A percentile compares a stretch with the other conserved stretches of the same genome.
Evolutionary conservation across 2,888 invertebrate species (phyloP).

Genomic region (Eupeodes luniger): DNA sequence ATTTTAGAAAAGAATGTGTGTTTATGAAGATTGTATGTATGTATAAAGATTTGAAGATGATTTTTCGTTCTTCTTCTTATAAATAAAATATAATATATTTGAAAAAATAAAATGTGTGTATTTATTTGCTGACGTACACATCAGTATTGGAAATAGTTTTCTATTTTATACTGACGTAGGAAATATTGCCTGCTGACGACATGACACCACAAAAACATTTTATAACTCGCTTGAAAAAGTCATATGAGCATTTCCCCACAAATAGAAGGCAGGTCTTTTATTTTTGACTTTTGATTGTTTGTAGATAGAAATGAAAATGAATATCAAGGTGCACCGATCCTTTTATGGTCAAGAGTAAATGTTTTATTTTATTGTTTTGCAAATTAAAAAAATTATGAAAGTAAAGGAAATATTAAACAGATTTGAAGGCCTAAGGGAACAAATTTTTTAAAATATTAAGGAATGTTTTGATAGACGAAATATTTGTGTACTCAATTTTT

Average conservation of each 20-base stretch:
- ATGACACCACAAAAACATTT: background rate
- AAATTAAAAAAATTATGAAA: background rate
- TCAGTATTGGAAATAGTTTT: conserved; percentile 17
- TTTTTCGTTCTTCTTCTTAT: background rate
- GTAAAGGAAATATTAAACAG: no score
- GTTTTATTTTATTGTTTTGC: background rate
- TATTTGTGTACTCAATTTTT: no score
- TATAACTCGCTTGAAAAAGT: conserved; percentile 9
- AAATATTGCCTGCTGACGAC: background rate
- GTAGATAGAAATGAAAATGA: background rate
- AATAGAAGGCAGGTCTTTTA: conserved; percentile 29
- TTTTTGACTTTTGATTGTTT: background rate
- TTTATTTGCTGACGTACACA: conserved; percentile 7
- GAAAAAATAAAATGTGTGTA: background rate
- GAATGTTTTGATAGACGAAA: no score
- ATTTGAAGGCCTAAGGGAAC: no score
- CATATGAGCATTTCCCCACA: conserved; percentile 9
- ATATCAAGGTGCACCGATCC: background rate
- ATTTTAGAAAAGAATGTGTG: conserved; percentile 34
- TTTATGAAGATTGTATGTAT: conserved; percentile 10
- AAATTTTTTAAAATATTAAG: no score
- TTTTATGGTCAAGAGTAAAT: background rate
- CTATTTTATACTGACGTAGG: conserved; percentile 17
- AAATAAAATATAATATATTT: background rate
- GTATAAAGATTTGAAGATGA: conserved; percentile 2